Evolutionary conservation across 2,797 vertebrate genomes (phyloP).

Genomic region (Danio choprae): DNA sequence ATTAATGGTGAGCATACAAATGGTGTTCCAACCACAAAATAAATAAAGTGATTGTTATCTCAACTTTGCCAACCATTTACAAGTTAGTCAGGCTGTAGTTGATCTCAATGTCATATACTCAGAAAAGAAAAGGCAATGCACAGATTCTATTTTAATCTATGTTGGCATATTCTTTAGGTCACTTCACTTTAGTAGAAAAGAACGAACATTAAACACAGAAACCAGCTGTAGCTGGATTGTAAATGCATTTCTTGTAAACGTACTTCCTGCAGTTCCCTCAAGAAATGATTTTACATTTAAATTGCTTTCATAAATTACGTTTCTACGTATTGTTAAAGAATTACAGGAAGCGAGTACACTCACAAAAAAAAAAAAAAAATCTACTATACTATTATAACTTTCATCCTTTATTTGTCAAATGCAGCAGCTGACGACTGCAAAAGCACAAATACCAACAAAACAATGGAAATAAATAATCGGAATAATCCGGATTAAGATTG

Average conservation of each 20-base stretch:
- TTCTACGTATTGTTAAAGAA: neutral
- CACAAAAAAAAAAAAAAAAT: too few species aligned
- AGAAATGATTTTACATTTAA: neutral
- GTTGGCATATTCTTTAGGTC: neutral
- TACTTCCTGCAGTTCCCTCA: neutral
- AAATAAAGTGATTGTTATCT: neutral
- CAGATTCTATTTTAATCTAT: neutral
- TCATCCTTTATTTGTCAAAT: neutral
- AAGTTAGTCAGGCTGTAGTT: neutral
- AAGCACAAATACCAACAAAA: constrained; percentile 23
- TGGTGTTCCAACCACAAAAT: neutral
- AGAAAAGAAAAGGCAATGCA: neutral
- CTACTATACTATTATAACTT: neutral
- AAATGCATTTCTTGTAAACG: neutral
- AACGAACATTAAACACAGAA: neutral
- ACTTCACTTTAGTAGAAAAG: too few species aligned
- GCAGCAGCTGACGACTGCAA: neutral
- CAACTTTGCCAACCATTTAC: neutral
- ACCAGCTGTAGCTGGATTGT: neutral
- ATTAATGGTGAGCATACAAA: neutral
- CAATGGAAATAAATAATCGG: neutral
- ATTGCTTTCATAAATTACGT: neutral
- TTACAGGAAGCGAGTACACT: neutral
- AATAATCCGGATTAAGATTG: neutral
- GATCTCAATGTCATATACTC: neutral